Evolutionary conservation across 2,113 vertebrate genomes (phyloP), one percentile per base, ranked within the genome.

Genomic region (Plectropomus leopardus): DNA sequence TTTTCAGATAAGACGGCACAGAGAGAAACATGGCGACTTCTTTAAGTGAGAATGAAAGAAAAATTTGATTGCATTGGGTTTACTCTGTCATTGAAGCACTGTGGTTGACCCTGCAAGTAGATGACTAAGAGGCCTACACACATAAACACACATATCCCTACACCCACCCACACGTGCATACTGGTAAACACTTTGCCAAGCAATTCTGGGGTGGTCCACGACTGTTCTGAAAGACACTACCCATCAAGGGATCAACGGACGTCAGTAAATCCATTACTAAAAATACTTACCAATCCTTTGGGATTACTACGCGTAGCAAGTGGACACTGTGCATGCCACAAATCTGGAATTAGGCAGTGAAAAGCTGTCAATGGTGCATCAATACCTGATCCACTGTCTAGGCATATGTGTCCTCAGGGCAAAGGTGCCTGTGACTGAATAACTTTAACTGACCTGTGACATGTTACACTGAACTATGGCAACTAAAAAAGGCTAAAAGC

Each of bases 251-350:
- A 92, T 94, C 92, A 93, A 86, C 84, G 11, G 88, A 90, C 75
- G 73, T 67, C 86, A 86, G 88, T 92, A 93, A 94, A 93, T 91
- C 92, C 92, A 94, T 91, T 88, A 90, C 93, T 94, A 92, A 94
- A 93, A 93, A 94, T 93, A 93, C 92, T 92, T 94, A 78, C 88
- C 93, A 92, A 93, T 92, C 93, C 93, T 90, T 89, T 92, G 86
- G 92, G 91, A 93, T 94, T 93, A 94, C 92, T 89, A 91, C 23
- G 83, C 87, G 85, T 75, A 91, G 86, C 89, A 86, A 94, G 90
- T 92, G 90, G 75, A 93, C 90, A 90, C 85, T 83, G 88, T 87
- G 91, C 73, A 84, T 83, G 85, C 81, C 82, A 82, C 83, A 92
- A 93, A 92, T 93, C 91, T 90, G 82, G 89, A 92, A 89, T 90